Evolutionary conservation across 2,797 vertebrate genomes (phyloP).

Genomic region (Toxotes lorentzi): DNA sequence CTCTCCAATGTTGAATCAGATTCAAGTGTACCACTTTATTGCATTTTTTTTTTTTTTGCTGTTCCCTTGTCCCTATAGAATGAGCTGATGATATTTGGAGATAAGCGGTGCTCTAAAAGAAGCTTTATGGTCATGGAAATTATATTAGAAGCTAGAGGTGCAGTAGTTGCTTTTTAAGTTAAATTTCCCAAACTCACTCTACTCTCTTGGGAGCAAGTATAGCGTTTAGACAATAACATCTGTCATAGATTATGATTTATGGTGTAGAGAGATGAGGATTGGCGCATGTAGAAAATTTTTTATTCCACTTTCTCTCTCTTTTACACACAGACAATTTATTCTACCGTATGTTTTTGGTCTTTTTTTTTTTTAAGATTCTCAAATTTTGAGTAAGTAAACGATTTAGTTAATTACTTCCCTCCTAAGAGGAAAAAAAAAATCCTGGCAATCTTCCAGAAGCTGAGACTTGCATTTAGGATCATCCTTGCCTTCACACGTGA

Average conservation of each 20-base stretch:
- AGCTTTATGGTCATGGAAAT: conserved; percentile 65
- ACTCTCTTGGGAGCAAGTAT: conserved; percentile 39
- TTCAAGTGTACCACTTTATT: conserved; percentile 71
- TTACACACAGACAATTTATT: conserved; percentile 21
- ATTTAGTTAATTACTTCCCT: conserved; percentile 29
- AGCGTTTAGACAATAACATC: conserved; percentile 66
- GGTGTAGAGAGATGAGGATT: conserved; percentile 21
- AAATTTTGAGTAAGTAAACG: neutral
- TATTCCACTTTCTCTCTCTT: conserved; percentile 3
- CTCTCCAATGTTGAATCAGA: conserved; percentile 69
- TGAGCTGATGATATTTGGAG: conserved; percentile 75
- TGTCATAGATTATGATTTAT: conserved; percentile 48
- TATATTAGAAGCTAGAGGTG: conserved; percentile 62
- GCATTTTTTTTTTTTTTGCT: conserved; percentile 63
- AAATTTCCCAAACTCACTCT: conserved; percentile 40
- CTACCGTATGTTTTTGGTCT: neutral
- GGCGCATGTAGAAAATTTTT: conserved; percentile 18
- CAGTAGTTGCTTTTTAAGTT: conserved; percentile 62
- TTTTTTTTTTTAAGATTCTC: conserved; percentile 3
- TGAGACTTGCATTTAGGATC: conserved; percentile 66
- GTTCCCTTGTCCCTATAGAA: conserved; percentile 57
- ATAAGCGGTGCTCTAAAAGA: conserved; percentile 61
- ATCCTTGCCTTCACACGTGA: conserved; percentile 55
- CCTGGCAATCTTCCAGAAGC: conserved; percentile 53
- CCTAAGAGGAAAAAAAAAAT: conserved; percentile 20